Percentiles rank a stretch among this genome's conserved stretches.
Conservation (phyloP, 1,140 invertebrate genomes). For the Pseudomyrmex flavicornis region DNA sequence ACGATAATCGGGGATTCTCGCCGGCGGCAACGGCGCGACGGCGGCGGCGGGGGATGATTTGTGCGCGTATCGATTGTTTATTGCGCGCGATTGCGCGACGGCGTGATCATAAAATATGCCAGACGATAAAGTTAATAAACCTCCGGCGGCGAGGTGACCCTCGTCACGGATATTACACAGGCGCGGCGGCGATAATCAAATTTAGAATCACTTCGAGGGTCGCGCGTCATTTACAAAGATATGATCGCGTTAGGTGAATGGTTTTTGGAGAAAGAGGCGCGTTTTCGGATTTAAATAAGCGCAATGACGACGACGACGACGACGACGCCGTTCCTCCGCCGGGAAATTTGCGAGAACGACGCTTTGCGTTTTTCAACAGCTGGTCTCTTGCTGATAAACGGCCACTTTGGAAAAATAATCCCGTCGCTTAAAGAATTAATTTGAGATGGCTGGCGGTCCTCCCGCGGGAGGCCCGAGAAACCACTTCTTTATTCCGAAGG, state of each 20-base stretch:
- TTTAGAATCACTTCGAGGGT: constrained; percentile 44
- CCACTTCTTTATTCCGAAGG: constrained; percentile 47
- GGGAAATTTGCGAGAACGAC: constrained; percentile 30
- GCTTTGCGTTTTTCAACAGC: constrained; percentile 10
- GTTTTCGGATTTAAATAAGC: constrained; percentile 21
- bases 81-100: constrained; percentile 14
- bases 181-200: constrained; percentile 31
- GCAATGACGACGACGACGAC: no score
- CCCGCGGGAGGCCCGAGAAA: constrained; percentile 39
- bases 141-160: neutral
- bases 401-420: constrained; percentile 58
- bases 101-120: constrained; percentile 45
- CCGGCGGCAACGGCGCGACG: neutral
- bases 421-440: constrained; percentile 56
- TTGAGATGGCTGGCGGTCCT: constrained; percentile 46
- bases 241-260: no score
- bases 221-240: constrained; percentile 1
- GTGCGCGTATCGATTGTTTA: constrained; percentile 49
- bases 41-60: constrained; percentile 33
- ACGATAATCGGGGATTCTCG: constrained; percentile 57
- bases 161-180: neutral
- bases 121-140: constrained; percentile 50
- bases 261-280: neutral
- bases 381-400: constrained; percentile 46
- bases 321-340: neutral